These are phyloP conservation scores for Chalcosyrphus nemorum DNA, from an alignment of 2,888 invertebrate genomes.

Conservation along the genomic window DNA sequence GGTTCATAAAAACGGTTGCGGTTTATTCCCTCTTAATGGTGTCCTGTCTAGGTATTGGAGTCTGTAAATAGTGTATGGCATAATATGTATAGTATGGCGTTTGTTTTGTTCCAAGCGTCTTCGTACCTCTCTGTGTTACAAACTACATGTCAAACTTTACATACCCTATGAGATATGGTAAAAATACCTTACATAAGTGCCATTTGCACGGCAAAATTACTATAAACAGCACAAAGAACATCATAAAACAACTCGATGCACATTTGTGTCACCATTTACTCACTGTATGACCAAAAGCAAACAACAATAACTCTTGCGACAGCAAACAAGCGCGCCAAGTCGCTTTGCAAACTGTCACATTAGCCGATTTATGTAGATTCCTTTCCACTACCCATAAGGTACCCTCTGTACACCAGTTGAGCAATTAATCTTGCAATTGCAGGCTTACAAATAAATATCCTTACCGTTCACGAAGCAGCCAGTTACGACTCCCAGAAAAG, in stretches of 20 bases:
- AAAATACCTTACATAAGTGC: background rate
- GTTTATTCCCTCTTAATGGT: no score
- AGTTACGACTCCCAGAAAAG: background rate
- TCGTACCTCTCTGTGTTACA: no score
- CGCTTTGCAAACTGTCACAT: conserved; percentile 24
- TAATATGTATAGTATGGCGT: no score
- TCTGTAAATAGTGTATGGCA: no score
- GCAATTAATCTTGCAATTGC: conserved; percentile 29
- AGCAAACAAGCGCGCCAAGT: conserved; percentile 7
- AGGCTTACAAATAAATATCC: background rate
- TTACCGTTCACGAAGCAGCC: background rate
- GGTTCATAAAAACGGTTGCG: no score
- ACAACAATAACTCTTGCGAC: conserved; percentile 34
- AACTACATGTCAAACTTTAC: no score
- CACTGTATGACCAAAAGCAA: conserved; percentile 42
- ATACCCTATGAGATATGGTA: background rate
- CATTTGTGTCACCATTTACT: conserved; percentile 26
- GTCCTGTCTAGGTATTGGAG: no score
- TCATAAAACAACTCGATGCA: conserved; percentile 19
- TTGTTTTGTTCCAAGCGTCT: no score
- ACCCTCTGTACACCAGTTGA: background rate
- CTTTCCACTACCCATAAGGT: background rate
- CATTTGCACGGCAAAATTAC: conserved; percentile 2
- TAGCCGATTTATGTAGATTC: conserved; percentile 46
- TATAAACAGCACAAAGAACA: background rate